phyloP scores from a whole-genome alignment of 1,140 invertebrate species.

The Macrobrachium nipponense region DNA sequence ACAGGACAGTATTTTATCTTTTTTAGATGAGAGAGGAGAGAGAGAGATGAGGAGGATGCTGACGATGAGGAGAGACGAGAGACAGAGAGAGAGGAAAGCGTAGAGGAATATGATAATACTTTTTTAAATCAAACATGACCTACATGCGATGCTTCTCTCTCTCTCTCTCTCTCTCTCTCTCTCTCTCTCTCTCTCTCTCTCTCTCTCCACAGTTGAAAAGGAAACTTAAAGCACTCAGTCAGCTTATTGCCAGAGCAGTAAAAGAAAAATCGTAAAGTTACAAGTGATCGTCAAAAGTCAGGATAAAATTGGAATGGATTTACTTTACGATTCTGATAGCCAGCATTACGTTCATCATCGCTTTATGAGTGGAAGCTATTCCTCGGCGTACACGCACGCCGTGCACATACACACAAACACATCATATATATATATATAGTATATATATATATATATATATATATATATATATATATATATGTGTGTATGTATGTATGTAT shows the following conservation, averaged over 20 bases:
- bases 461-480: constrained; percentile 30
- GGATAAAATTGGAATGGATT: too few relatives aligned
- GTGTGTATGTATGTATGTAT: constrained; percentile 24
- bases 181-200: constrained; percentile 27
- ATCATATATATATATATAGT: constrained; percentile 9
- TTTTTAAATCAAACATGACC: background rate
- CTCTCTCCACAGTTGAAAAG: background rate
- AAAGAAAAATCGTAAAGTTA: background rate
- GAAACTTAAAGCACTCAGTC: background rate
- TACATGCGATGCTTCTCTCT: background rate
- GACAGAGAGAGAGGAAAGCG: background rate
- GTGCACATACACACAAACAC: background rate
- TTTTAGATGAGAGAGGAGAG: too few relatives aligned
- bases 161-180: constrained; percentile 27
- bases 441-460: constrained; percentile 28
- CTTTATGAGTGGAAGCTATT: background rate
- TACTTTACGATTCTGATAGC: too few relatives aligned
- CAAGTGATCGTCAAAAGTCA: background rate
- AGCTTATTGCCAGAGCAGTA: too few relatives aligned
- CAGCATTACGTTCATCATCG: too few relatives aligned
- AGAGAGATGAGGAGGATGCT: too few relatives aligned
- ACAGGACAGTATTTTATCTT: too few relatives aligned
- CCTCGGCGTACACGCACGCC: background rate
- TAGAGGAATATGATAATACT: background rate
- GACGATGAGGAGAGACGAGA: background rate